Evolutionary conservation across 2,797 vertebrate species (phyloP).

Genomic region (Microcaecilia unicolor): DNA sequence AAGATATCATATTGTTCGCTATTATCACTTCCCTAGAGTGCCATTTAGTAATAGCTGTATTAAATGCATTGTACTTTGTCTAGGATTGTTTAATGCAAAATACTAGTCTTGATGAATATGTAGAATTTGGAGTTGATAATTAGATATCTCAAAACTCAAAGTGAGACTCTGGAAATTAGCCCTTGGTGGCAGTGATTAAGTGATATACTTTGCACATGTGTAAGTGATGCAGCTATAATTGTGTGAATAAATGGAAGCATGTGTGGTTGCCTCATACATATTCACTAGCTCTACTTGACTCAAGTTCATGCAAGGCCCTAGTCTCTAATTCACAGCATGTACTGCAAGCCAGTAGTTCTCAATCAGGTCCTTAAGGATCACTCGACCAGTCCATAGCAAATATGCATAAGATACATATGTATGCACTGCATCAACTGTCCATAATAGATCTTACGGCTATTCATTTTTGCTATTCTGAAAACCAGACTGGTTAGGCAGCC

Average conservation of each 20-base stretch:
- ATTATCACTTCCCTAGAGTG: constrained; percentile 25
- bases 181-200: constrained; percentile 18
- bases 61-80: constrained; percentile 22
- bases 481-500: no score
- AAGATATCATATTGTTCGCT: constrained; percentile 27
- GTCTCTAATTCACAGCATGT: no score
- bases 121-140: constrained; percentile 24
- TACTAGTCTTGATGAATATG: constrained; percentile 19
- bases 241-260: no score
- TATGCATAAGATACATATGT: no score
- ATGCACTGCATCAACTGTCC: no score
- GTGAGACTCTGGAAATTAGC: constrained; percentile 17
- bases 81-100: constrained; percentile 7
- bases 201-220: constrained; percentile 16
- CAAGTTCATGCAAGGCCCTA: no score
- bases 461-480: no score
- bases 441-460: no score
- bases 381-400: no score
- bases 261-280: constrained; percentile 15
- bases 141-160: constrained; percentile 24
- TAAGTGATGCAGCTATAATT: constrained; percentile 21
- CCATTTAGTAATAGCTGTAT: constrained; percentile 38
- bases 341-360: no score
- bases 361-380: no score
- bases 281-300: constrained; percentile 4